These are phyloP conservation scores for Vultur gryphus DNA, from an alignment of 2,797 vertebrate species.

Conservation along the genomic window DNA sequence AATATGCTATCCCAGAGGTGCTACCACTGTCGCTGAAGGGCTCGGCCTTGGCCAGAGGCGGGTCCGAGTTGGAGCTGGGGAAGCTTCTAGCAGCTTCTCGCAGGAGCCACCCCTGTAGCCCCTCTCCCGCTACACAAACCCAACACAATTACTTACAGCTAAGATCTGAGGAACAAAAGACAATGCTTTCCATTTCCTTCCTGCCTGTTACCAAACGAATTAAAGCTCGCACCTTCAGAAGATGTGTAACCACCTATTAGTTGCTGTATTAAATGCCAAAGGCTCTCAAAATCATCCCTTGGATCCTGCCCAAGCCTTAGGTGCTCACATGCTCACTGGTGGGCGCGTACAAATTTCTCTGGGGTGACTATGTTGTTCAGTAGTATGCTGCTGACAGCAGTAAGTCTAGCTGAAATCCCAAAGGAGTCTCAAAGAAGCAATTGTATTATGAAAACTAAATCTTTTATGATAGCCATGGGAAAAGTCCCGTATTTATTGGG, in stretches of 20 bases:
- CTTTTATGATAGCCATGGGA: neutral
- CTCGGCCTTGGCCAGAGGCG: no score
- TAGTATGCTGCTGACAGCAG: neutral
- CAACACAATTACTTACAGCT: neutral
- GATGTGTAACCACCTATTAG: neutral
- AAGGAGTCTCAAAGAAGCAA: neutral
- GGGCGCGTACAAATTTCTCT: accelerated
- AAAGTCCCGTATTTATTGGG: neutral
- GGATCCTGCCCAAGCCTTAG: neutral
- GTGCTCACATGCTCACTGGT: neutral
- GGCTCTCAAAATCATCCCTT: neutral
- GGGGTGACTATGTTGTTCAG: neutral
- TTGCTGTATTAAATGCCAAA: neutral
- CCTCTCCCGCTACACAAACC: no score
- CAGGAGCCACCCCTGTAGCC: no score
- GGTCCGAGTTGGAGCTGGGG: no score
- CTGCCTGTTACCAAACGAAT: neutral
- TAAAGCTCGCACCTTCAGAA: neutral
- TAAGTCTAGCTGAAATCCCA: neutral
- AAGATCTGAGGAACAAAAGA: neutral
- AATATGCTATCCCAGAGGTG: no score
- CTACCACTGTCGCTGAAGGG: no score
- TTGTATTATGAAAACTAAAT: neutral
- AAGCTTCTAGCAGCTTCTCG: no score
- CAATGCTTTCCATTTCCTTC: neutral